Evolutionary conservation across 2,113 vertebrate genomes (phyloP).

Genomic region (Podiceps cristatus): DNA sequence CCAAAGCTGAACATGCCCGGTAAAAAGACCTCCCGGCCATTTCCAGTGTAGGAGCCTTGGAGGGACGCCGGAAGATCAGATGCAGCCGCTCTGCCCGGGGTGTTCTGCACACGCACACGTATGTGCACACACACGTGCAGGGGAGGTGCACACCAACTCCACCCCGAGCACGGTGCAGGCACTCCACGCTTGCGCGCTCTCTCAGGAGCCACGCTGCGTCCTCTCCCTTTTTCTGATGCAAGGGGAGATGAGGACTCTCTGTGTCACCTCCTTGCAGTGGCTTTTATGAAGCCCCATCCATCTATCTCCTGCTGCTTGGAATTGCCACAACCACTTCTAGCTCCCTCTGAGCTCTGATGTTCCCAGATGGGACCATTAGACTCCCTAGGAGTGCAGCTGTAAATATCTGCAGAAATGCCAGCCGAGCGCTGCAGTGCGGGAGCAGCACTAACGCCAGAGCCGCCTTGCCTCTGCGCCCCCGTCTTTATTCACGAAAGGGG

Average conservation of each 20-base stretch:
- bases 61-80: not conserved
- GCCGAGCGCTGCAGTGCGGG: not conserved
- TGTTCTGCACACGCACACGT: not conserved
- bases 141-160: not conserved
- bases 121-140: rapidly evolving
- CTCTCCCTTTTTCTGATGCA: not conserved
- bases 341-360: not conserved
- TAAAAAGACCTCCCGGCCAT: not conserved
- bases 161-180: not conserved
- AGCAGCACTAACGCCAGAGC: not conserved
- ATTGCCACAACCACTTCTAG: not conserved
- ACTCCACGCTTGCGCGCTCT: not conserved
- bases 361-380: slow-evolving; percentile 36
- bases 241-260: not conserved
- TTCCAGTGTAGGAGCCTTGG: not conserved
- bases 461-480: not conserved
- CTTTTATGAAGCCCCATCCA: not conserved
- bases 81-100: rapidly evolving
- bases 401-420: not conserved
- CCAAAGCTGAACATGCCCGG: not conserved
- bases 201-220: rapidly evolving
- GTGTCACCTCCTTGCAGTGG: not conserved
- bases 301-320: slow-evolving; percentile 17
- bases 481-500: not conserved
- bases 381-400: not conserved